Base-by-base conservation (phyloP, 2,797 vertebrate genomes). In the Petrocephalus sullivani region DNA sequence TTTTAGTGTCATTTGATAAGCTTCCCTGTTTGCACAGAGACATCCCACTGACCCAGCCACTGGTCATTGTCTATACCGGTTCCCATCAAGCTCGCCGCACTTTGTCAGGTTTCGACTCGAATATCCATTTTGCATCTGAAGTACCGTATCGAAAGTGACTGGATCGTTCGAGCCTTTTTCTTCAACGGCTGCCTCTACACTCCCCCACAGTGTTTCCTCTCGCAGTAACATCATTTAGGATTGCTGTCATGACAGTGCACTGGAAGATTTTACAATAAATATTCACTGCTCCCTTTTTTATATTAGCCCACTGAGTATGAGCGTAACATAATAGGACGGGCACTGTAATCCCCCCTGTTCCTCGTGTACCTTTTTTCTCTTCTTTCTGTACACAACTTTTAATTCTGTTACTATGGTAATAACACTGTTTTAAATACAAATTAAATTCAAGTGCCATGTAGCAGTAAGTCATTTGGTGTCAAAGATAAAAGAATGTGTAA, bases 1-100 rank as follows among this genome's bases (percentile, higher is more conserved):
- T 98, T 99, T 98, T 98, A 97, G 97, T 99, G 98, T 99, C 98
- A 99, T 96, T 96, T 99, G 98, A 98, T 97, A 97, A 97, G 97
- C 96, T 95, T 95, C 94, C 95, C 96, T 94, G 96, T 96, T 94
- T 94, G 89, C 96, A 95, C 96, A 92, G 95, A 98, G 98, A 98
- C 97, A 97, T 97, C 96, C 97, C 97, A 97, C 97, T 98, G 98
- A 99, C 98, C 98, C 97, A 95, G 98, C 97, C 98, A 98, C 98
- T 98, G 98, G 98, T 99, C 98, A 99, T 97, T 99, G 98, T 99
- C 98, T 97, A 97, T 98, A 98, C 97, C 93, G 93, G 96, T 99
- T 97, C 96, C 95, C 97, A 95, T 99, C 98, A 99, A 99, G 97
- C 96, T 95, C 92, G 96, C 94, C 96, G 94, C 93, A 93, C 96